Base-by-base conservation (phyloP, 1,140 invertebrate species). In the Penaeus chinensis region DNA sequence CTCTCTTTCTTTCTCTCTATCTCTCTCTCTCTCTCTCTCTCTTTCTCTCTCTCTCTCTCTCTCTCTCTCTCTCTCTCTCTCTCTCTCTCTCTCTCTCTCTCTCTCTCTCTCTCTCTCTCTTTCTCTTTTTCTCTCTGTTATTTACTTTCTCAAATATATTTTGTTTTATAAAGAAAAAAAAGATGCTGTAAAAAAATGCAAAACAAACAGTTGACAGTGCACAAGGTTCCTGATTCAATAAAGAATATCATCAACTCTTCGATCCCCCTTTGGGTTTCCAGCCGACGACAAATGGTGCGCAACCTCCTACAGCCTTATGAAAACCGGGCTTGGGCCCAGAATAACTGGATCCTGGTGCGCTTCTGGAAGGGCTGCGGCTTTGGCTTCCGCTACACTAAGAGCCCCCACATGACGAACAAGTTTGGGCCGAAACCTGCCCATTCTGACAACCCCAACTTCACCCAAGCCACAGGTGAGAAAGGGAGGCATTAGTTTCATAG, bases 281-380 rank as follows among this genome's bases (percentile, higher is more conserved):
- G 91, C 83, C 94, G 94, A 89, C 91, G 93, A 69, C 93, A 92
- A 16, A 94, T 97, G 92, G 93, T 96, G 0, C 93, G 93, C 24
- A 94, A 95, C 87, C 91, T 97, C 37, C 92, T 96, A 18, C 94
- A 94, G 27, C 96, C 96, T 1, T 97, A 96, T 91, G 96, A 97
- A 91, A 96, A 96, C 90, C 93, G 96, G 60, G 95, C 96, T 0
- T 97, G 96, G 96, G 96, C 96, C 0, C 96, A 97, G 90, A 96
- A 95, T 60, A 97, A 97, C 92, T 97, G 96, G 95, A 95, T 97
- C 74, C 92, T 97, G 11, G 94, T 97, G 10, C 93, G 96, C 84
- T 95, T 97, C 90, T 97, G 96, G 96, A 94, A 96, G 92, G 96
- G 96, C 2, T 94, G 95, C 91, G 96, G 96, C 0, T 97, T 96